Base-by-base conservation (phyloP, 2,888 invertebrate species). In the Philaethria dido region DNA sequence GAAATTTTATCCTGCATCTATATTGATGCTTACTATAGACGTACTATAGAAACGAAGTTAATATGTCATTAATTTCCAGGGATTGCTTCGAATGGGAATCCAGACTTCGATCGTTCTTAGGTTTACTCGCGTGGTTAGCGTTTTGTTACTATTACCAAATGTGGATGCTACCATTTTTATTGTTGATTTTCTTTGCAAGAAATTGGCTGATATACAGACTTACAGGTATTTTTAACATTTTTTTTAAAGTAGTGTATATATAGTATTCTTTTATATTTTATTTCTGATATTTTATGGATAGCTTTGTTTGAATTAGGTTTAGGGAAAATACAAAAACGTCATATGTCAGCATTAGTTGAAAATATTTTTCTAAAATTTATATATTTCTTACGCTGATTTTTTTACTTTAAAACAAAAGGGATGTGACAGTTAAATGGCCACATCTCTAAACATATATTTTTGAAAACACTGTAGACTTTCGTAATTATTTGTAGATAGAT, bases 51-150 rank as follows among this genome's bases (percentile, higher is more conserved):
- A n/a, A n/a, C n/a, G 1, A 22, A 33, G 4, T 13, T 55, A 5
- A 39, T 20, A 33, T 3, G 1, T 8, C 13, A 29, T 29, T 18
- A 33, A 20, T 45, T 60, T 60, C 9, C 85, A 97, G 97, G 93
- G 98, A 98, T 85, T 99, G 98, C 85, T 98, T 99, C 82, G 97
- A 98, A 87, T 99, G 99, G 99, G 98, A 99, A 81, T 98, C 97
- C 5, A 96, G 96, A 63, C 84, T 97, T 45, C 94, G 97, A 74
- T 98, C 98, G 73, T 94, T 97, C 75, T 88, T 96, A 48, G 98
- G 98, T 0, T 94, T 99, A 60, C 88, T 97, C 20, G 90, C 96
- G 16, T 99, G 98, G 94, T 93, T 99, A 62, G 91, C 98, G 0
- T 95, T 97, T 64, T 98, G 98, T 78, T 98, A 98, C 85, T 98